Evolutionary conservation across 2,888 invertebrate genomes (phyloP), one percentile per base, ranked within the genome.

Genomic region (Pterostichus madidus): DNA sequence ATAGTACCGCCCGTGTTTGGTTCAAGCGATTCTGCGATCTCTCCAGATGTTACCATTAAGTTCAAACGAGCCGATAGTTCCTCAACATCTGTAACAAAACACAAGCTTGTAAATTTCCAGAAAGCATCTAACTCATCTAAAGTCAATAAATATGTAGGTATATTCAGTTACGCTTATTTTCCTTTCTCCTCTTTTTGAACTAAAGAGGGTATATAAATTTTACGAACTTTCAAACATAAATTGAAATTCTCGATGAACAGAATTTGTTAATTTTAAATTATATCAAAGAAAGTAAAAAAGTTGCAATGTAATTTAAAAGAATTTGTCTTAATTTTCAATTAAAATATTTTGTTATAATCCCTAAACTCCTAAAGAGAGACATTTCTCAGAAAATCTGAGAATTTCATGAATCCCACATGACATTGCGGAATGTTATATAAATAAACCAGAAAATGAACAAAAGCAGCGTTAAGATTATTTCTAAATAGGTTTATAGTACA

Each of bases 1-100:
- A 89, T 85, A 89, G 88, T 85, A 86, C 89, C 85, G 88, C 89
- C 35, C 90, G 90, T 88, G 90, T 90, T 87, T 75, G 88, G 87
- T 84, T 89, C 89, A 84, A 90, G 84, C 82, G 87, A 86, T 85
- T 91, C 91, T 83, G 90, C 90, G 85, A 91, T 89, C 86, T 92
- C 91, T 68, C 88, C 87, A 79, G 89, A 88, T 75, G 91, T 88
- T 68, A 91, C 91, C 94, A 94, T 94, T 85, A 94, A 89, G 87
- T 93, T 94, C 88, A 94, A 90, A 88, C 93, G 92, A 71, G 94
- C 93, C 86, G 94, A 94, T 87, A 94, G 91, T 89, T 94, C 94
- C 89, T 94, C 94, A 85, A 94, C 93, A 89, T 94, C 94, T 93
- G 92, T 87, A 92, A 91, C 78, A 87, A 87, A 86, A 83, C 31